Evolutionary conservation across 1,140 invertebrate species (phyloP).

Genomic region (Drosophila lacertosa): DNA sequence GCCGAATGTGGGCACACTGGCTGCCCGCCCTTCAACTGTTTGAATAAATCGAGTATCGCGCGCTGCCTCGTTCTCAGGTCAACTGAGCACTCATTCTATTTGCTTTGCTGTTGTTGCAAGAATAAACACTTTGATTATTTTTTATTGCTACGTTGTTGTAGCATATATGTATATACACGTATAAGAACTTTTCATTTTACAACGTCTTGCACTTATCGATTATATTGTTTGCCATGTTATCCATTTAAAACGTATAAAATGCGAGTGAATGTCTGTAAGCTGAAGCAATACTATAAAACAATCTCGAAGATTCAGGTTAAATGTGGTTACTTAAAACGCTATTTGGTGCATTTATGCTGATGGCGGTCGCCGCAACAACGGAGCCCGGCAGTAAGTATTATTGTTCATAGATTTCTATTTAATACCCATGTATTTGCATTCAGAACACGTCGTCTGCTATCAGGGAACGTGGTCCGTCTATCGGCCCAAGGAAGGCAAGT

Average conservation of each 20-base stretch:
- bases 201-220: constrained; percentile 38
- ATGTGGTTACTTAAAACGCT: constrained; percentile 27
- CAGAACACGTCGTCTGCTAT: constrained; percentile 88
- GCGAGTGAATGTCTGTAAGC: not conserved
- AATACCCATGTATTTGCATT: constrained; percentile 35
- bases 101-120: constrained; percentile 52
- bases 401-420: not conserved
- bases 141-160: constrained; percentile 43
- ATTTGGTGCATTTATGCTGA: constrained; percentile 8
- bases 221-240: constrained; percentile 19
- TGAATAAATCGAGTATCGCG: constrained; percentile 24
- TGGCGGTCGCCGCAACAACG: constrained; percentile 5
- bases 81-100: constrained; percentile 45
- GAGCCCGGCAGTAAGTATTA: constrained; percentile 44
- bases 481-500: constrained; percentile 87
- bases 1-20: constrained; percentile 17
- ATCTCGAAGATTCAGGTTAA: constrained; percentile 6
- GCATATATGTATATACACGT: constrained; percentile 20
- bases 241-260: constrained; percentile 47
- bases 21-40: constrained; percentile 44
- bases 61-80: not conserved
- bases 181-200: constrained; percentile 46
- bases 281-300: constrained; percentile 10
- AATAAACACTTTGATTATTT: constrained; percentile 65
- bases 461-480: constrained; percentile 91